Evolutionary conservation across 2,888 invertebrate species (phyloP).

Genomic region (Helicoverpa assulta): DNA sequence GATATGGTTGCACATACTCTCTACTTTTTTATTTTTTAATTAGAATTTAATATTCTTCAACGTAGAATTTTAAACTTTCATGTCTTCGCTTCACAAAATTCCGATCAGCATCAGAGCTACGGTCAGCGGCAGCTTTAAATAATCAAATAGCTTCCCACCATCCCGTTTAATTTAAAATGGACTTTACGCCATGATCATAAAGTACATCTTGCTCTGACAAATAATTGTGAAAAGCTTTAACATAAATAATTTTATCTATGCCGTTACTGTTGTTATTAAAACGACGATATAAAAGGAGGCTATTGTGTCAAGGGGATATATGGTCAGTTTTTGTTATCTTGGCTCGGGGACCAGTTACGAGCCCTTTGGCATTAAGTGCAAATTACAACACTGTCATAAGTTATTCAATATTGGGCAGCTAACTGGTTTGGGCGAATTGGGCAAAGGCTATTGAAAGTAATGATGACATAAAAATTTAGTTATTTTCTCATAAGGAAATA

Average conservation of each 20-base stretch:
- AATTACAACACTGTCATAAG: slow-evolving; percentile 43
- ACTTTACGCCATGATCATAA: slow-evolving; percentile 10
- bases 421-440: slow-evolving; percentile 28
- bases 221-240: slow-evolving; percentile 23
- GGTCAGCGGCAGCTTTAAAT: slow-evolving; percentile 47
- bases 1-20: neutral
- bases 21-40: neutral
- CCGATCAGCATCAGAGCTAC: slow-evolving; percentile 43
- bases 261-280: slow-evolving; percentile 59
- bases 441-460: slow-evolving; percentile 39
- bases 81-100: slow-evolving; percentile 25
- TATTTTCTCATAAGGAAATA: slow-evolving; percentile 21
- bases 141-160: slow-evolving; percentile 47
- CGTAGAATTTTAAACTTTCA: slow-evolving; percentile 28
- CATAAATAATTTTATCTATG: slow-evolving; percentile 56
- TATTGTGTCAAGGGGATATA: slow-evolving; percentile 45
- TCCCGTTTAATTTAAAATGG: slow-evolving; percentile 12
- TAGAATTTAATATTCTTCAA: slow-evolving; percentile 12
- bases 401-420: slow-evolving; percentile 40
- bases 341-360: neutral
- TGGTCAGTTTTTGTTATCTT: slow-evolving; percentile 43
- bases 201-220: slow-evolving; percentile 16
- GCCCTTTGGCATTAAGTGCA: slow-evolving; percentile 20
- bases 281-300: slow-evolving; percentile 44
- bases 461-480: slow-evolving; percentile 39